These are phyloP conservation scores for Dinomys branickii DNA, from an alignment of 2,113 vertebrate genomes.

Conservation along the genomic window DNA sequence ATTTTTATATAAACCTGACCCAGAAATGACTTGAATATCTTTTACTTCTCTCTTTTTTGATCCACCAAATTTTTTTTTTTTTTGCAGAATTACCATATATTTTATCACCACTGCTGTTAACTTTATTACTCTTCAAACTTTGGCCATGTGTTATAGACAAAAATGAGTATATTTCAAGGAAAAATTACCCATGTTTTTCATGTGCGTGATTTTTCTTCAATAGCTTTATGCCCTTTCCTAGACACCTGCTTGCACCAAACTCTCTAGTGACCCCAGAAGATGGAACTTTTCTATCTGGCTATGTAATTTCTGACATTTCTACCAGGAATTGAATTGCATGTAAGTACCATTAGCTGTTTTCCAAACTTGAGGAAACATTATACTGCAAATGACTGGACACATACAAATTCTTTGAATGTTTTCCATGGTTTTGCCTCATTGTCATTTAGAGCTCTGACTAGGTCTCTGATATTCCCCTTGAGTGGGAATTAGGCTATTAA, in stretches of 20 bases:
- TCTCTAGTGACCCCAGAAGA: background rate
- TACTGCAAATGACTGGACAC: background rate
- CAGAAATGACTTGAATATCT: slow-evolving; percentile 13
- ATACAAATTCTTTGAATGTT: background rate
- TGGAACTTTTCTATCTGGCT: background rate
- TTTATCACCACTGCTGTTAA: background rate
- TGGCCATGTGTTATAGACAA: background rate
- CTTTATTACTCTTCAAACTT: background rate
- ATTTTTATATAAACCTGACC: background rate
- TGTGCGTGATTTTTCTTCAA: background rate
- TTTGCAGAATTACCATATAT: background rate
- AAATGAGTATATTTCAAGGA: background rate
- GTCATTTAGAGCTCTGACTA: background rate
- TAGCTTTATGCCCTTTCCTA: background rate
- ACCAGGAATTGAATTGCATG: background rate
- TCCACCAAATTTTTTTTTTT: background rate
- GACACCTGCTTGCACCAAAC: background rate
- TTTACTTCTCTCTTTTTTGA: background rate
- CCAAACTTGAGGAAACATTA: background rate
- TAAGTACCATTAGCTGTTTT: background rate
- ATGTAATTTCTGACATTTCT: background rate
- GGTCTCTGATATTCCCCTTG: background rate
- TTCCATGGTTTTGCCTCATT: background rate
- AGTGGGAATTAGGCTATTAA: background rate
- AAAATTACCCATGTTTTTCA: background rate